Evolutionary conservation across 1,140 invertebrate genomes (phyloP), one percentile per base, ranked within the genome.

Genomic region (Leptopilina clavipes): DNA sequence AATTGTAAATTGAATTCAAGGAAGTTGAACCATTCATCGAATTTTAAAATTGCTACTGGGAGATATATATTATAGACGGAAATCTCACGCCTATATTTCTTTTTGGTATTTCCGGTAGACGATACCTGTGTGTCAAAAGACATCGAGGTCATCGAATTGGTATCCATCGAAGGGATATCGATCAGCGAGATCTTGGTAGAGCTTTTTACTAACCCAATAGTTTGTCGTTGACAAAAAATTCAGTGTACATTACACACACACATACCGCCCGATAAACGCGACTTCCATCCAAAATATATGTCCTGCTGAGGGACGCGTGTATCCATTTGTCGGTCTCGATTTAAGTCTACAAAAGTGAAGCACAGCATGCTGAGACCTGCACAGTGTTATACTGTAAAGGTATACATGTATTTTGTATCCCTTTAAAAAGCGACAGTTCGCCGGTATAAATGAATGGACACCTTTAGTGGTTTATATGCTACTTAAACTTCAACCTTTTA

Each of bases 81-180:
- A 52, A 45, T 70, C 43, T 54, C 54, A 74, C 43, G 18, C 52
- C 48, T 37, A 54, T 74, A 74, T 43, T 59, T 43, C 72, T 40
- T 37, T 40, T 56, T 59, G 72, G 72, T 43, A 74, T 74, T 59
- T 56, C 25, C 59, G 76, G 22, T 72, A 77, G 54, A 73, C 31
- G 18, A 54, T 70, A 44, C 45, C 40, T 7, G 25, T 40, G 31
- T 44, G 25, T 37, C 44, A 22, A 10, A 25, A 65, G 59, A 31
- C 11, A 22, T 22, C 59, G 12, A n/a, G n/a, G n/a, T 5, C 25
- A 31, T 31, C 25, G 25, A 65, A n/a, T n/a, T n/a, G 19, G 22
- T 65, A n/a, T n/a, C n/a, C 25, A 65, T 37, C 22, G 59, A 31
- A n/a, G 11, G 22, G 59, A 65, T 65, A 65, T 65, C 59, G 59